phyloP scores from a whole-genome alignment of 2,113 vertebrate species.

The Notothenia rossii region DNA sequence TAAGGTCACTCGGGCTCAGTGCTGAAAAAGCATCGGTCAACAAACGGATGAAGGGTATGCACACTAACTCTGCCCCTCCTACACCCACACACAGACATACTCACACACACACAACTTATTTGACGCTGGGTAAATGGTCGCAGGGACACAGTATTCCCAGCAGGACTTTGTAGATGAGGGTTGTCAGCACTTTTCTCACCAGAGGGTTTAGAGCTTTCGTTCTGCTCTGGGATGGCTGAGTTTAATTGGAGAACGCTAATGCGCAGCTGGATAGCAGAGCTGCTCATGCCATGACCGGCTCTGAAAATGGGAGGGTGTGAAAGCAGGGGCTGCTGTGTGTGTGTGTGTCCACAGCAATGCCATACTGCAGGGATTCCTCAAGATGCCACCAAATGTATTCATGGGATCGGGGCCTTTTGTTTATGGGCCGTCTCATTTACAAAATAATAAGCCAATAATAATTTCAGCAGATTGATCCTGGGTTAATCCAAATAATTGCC shows the following conservation, averaged over 20 bases:
- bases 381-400: slow-evolving; percentile 70
- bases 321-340: slow-evolving; percentile 39
- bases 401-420: slow-evolving; percentile 71
- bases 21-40: slow-evolving; percentile 47
- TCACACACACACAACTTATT: slow-evolving; percentile 19
- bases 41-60: slow-evolving; percentile 49
- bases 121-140: slow-evolving; percentile 67
- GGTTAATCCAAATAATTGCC: slow-evolving; percentile 78
- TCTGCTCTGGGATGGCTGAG: slow-evolving; percentile 64
- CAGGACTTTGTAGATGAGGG: slow-evolving; percentile 66
- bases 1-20: slow-evolving; percentile 31
- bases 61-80: slow-evolving; percentile 30
- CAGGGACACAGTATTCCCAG: slow-evolving; percentile 66
- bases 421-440: slow-evolving; percentile 73
- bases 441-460: slow-evolving; percentile 77
- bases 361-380: slow-evolving; percentile 52
- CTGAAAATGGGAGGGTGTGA: slow-evolving; percentile 61
- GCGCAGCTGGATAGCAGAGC: slow-evolving; percentile 70
- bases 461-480: slow-evolving; percentile 72
- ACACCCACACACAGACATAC: slow-evolving; percentile 19
- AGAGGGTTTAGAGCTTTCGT: slow-evolving; percentile 72
- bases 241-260: slow-evolving; percentile 79
- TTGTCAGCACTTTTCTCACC: slow-evolving; percentile 76
- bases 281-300: slow-evolving; percentile 51
- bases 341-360: slow-evolving; percentile 16